phyloP scores from a whole-genome alignment of 1,140 invertebrate species.

The Bombus haemorrhoidalis region DNA sequence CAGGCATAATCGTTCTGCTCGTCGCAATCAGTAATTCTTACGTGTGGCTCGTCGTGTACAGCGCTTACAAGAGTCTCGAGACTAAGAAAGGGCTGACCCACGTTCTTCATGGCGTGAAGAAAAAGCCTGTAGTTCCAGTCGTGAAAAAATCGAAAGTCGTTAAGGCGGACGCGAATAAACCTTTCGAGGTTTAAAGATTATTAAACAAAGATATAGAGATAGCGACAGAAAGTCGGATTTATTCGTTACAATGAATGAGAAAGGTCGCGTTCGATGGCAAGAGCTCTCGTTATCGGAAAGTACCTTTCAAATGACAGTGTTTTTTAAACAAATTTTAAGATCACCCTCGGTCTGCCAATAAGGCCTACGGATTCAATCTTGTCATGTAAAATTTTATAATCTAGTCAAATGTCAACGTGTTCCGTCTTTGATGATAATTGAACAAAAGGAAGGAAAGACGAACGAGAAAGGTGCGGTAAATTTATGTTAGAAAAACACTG shows the following conservation, averaged over 20 bases:
- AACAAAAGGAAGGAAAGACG: neutral
- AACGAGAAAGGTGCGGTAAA: neutral
- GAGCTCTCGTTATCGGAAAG: neutral
- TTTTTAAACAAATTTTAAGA: conserved; percentile 33
- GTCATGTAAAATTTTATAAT: neutral
- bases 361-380: neutral
- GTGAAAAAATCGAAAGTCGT: conserved; percentile 42
- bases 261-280: neutral
- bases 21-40: conserved; percentile 77
- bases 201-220: conserved; percentile 4
- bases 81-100: conserved; percentile 78
- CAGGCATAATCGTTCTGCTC: conserved; percentile 73
- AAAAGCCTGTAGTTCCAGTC: conserved; percentile 44
- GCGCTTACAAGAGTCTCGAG: conserved; percentile 80
- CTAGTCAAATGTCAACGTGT: neutral
- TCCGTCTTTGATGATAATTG: neutral
- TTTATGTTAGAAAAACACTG: conserved; percentile 37
- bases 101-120: conserved; percentile 72
- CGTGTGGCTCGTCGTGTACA: conserved; percentile 82
- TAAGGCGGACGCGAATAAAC: conserved; percentile 48
- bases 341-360: neutral
- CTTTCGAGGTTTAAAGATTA: conserved; percentile 58
- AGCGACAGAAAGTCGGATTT: conserved; percentile 28
- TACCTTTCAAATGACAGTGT: conserved; percentile 16
- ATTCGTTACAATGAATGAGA: conserved; percentile 20